Evolutionary conservation across 2,113 vertebrate species (phyloP).

Genomic region (Bufo gargarizans): DNA sequence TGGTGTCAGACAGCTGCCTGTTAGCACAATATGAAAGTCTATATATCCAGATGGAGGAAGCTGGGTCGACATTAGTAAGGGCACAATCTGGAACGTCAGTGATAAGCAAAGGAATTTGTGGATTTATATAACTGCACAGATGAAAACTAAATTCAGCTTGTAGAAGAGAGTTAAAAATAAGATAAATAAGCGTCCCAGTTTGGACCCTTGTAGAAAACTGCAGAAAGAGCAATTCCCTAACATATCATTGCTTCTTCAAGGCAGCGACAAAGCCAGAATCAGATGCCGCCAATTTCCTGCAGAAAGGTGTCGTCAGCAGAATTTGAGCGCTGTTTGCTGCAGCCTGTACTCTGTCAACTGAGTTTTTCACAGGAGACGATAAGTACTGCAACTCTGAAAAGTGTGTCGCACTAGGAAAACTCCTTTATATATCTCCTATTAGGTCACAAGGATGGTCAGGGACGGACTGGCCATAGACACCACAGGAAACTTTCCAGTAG

Average conservation of each 20-base stretch:
- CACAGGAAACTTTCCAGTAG: too few relatives aligned
- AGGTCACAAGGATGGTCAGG: too few relatives aligned
- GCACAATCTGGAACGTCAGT: neutral
- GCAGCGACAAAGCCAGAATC: too few relatives aligned
- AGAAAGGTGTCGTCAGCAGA: too few relatives aligned
- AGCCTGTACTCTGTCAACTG: too few relatives aligned
- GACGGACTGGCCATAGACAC: too few relatives aligned
- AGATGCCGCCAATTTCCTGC: too few relatives aligned
- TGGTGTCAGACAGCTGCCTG: neutral
- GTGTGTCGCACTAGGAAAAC: too few relatives aligned
- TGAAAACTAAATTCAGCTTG: neutral
- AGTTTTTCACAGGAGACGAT: too few relatives aligned
- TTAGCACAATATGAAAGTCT: neutral
- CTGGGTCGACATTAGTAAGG: neutral
- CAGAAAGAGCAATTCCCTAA: neutral
- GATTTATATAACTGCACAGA: neutral
- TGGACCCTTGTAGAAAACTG: neutral
- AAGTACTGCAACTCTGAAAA: too few relatives aligned
- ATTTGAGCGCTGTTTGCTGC: too few relatives aligned
- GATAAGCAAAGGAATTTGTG: slow-evolving; percentile 19
- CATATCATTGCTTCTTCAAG: neutral
- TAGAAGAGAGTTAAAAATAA: neutral
- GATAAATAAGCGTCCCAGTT: neutral
- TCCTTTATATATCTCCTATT: too few relatives aligned
- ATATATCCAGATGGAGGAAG: neutral